A percentile compares a stretch with the other conserved stretches of the same genome.
Conservation (phyloP, 2,797 vertebrate species). For the Pantherophis vulpinus region DNA sequence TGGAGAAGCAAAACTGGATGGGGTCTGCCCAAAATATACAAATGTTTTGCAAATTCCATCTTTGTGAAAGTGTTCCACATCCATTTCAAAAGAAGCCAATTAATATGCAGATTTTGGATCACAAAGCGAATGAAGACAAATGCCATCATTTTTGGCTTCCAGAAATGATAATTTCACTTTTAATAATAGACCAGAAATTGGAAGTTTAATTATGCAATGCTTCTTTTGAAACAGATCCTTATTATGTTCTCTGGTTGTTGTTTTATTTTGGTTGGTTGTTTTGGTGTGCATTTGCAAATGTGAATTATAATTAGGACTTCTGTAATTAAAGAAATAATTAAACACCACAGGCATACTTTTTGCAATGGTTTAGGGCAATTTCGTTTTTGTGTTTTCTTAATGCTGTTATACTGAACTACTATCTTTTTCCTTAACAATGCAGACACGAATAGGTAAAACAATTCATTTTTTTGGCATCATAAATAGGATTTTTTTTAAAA, state of each 20-base stretch:
- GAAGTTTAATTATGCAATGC: conserved; percentile 50
- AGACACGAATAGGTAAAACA: conserved; percentile 52
- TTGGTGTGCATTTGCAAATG: conserved; percentile 31
- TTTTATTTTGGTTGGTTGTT: neutral
- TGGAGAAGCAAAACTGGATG: neutral
- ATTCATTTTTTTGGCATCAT: conserved; percentile 18
- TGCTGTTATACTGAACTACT: conserved; percentile 38
- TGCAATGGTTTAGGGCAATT: conserved; percentile 51
- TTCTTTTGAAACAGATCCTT: conserved; percentile 32
- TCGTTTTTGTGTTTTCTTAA: conserved; percentile 43
- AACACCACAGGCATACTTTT: conserved; percentile 24
- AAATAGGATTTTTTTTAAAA: conserved; percentile 17
- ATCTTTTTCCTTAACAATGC: conserved; percentile 46
- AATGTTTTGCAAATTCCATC: neutral
- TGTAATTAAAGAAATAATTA: conserved; percentile 67
- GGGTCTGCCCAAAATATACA: neutral
- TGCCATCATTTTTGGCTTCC: conserved; percentile 1
- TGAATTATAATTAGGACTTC: conserved; percentile 53
- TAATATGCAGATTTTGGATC: conserved; percentile 51
- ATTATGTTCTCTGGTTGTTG: neutral
- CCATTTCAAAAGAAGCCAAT: conserved; percentile 34
- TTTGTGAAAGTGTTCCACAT: conserved; percentile 3
- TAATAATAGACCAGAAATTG: conserved; percentile 49
- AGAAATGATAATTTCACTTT: conserved; percentile 52
- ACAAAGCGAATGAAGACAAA: neutral